Conservation (phyloP, 2,888 invertebrate genomes). For the Drosophila affinis region DNA sequence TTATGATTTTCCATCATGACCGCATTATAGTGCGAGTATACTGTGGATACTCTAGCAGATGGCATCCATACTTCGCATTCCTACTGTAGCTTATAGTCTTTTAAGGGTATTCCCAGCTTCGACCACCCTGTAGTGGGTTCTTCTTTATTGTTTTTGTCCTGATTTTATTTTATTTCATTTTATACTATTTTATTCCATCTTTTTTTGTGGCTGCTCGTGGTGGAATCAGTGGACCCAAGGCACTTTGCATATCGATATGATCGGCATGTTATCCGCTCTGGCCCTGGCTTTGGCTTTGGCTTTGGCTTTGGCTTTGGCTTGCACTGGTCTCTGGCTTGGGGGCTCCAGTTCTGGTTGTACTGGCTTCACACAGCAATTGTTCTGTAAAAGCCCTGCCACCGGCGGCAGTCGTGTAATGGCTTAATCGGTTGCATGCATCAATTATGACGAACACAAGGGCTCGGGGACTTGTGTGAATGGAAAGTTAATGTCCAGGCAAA, state of each 20-base stretch:
- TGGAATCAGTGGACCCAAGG: constrained; percentile 41
- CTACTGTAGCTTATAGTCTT: too few species aligned
- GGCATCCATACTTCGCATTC: neutral
- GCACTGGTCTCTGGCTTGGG: constrained; percentile 8
- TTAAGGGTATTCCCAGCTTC: constrained; percentile 5
- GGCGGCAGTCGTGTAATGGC: constrained; percentile 28
- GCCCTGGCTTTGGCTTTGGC: constrained; percentile 23
- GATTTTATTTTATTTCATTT: constrained; percentile 16
- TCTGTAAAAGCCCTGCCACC: constrained; percentile 15
- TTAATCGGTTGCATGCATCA: constrained; percentile 34
- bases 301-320: neutral
- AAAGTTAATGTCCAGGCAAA: constrained; percentile 10
- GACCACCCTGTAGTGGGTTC: too few species aligned
- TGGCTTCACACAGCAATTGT: neutral
- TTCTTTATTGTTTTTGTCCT: neutral
- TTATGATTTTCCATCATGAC: constrained; percentile 38
- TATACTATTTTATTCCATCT: constrained; percentile 41
- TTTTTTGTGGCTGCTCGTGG: constrained; percentile 20
- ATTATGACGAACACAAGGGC: constrained; percentile 12
- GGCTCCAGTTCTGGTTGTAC: neutral
- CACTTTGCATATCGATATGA: constrained; percentile 57
- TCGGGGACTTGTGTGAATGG: neutral
- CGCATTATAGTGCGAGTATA: constrained; percentile 10
- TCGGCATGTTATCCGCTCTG: constrained; percentile 55
- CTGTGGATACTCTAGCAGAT: constrained; percentile 8